phyloP scores from a whole-genome alignment of 2,797 vertebrate genomes.

The Pseudocheirus occidentalis region DNA sequence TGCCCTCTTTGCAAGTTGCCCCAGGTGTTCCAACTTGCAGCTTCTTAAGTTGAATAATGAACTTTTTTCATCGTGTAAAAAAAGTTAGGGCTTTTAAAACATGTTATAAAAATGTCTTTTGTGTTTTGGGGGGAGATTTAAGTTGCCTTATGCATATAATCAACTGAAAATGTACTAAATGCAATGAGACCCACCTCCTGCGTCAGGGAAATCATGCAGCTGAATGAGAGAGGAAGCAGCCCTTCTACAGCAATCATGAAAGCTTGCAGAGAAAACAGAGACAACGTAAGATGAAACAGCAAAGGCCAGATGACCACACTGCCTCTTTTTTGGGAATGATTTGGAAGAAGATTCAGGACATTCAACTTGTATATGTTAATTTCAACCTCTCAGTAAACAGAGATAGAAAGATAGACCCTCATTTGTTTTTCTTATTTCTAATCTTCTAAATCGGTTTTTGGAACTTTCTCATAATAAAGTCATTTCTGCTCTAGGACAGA shows the following conservation, averaged over 20 bases:
- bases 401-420: not conserved
- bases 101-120: not conserved
- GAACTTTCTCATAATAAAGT: not conserved
- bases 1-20: not conserved
- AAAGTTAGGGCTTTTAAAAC: not conserved
- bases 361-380: not conserved
- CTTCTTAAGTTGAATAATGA: not conserved
- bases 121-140: not conserved
- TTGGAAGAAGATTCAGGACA: not conserved
- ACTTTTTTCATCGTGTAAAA: not conserved
- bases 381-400: not conserved
- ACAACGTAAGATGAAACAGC: not conserved
- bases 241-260: not conserved
- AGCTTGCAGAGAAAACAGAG: not conserved
- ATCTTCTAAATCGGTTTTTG: not conserved
- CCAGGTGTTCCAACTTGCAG: not conserved
- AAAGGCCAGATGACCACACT: not conserved
- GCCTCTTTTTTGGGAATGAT: not conserved
- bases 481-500: not conserved
- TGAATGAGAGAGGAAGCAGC: not conserved
- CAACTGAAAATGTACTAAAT: not conserved
- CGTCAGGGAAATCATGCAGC: not conserved
- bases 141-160: not conserved
- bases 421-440: not conserved
- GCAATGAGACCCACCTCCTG: not conserved